A percentile compares a stretch with the other conserved stretches of the same genome.
phyloP scores from a whole-genome alignment of 2,797 vertebrate species.

The Cynodonichthys magdalenae region DNA sequence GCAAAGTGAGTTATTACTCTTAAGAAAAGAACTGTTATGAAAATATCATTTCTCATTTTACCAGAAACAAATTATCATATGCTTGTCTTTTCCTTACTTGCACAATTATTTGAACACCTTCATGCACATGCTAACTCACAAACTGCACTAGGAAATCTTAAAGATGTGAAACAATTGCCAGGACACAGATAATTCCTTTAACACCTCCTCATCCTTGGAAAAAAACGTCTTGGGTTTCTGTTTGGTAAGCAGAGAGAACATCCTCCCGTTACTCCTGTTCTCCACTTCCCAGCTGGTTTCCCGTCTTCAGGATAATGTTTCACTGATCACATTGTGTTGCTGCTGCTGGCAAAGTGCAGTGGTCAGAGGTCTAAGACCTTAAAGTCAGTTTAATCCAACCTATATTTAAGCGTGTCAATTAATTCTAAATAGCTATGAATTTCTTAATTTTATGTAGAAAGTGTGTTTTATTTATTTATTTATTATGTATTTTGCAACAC shows the following conservation, averaged over 20 bases:
- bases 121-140: slow-evolving; percentile 4
- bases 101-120: slow-evolving; percentile 5
- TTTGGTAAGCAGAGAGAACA: slow-evolving; percentile 73
- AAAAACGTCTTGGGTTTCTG: slow-evolving; percentile 64
- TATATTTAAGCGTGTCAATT: too few relatives aligned
- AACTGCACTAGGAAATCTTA: slow-evolving; percentile 30
- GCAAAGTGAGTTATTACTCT: slow-evolving; percentile 33
- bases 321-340: slow-evolving; percentile 40
- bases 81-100: slow-evolving; percentile 1
- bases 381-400: slow-evolving; percentile 43
- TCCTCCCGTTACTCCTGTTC: slow-evolving; percentile 60
- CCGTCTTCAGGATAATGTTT: slow-evolving; percentile 62
- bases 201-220: slow-evolving; percentile 60
- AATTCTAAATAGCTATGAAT: not conserved
- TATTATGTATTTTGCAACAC: too few relatives aligned
- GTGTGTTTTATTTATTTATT: too few relatives aligned
- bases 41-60: slow-evolving; percentile 18
- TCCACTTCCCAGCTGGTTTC: slow-evolving; percentile 62
- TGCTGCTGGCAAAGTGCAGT: slow-evolving; percentile 46
- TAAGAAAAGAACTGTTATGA: slow-evolving; percentile 13
- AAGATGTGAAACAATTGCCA: slow-evolving; percentile 50
- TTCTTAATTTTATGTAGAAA: too few relatives aligned
- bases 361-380: slow-evolving; percentile 48
- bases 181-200: slow-evolving; percentile 61
- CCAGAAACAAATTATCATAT: slow-evolving; percentile 7